Evolutionary conservation across 1,140 invertebrate species (phyloP).

Genomic region (Drosophila ercepeae): DNA sequence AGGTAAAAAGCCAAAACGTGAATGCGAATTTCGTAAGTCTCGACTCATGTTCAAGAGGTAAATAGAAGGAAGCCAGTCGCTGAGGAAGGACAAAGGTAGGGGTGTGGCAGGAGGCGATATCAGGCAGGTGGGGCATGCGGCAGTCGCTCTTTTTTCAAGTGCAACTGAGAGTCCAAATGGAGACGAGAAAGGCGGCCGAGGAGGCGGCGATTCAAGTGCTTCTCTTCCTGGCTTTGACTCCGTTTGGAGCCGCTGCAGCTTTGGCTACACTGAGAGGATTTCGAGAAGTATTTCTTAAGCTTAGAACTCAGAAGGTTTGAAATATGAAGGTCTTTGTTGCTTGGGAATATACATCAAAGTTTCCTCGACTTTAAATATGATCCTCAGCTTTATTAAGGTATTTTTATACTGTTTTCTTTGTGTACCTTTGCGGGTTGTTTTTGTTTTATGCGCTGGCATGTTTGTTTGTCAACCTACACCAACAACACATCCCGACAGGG

Average conservation of each 20-base stretch:
- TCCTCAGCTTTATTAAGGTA: not conserved
- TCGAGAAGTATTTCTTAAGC: too few relatives aligned
- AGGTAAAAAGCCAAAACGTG: conserved; percentile 81
- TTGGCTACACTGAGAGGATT: conserved; percentile 3
- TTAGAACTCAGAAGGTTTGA: too few relatives aligned
- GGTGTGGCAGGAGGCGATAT: not conserved
- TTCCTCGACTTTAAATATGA: too few relatives aligned
- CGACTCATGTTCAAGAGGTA: conserved; percentile 48
- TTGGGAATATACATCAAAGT: too few relatives aligned
- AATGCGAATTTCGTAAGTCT: conserved; percentile 72
- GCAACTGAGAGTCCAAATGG: conserved; percentile 29
- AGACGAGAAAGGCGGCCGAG: conserved; percentile 49
- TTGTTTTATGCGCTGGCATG: conserved; percentile 79
- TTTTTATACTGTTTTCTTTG: conserved; percentile 1
- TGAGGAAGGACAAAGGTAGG: not conserved
- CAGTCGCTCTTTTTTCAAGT: conserved; percentile 46
- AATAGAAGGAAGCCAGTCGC: conserved; percentile 36
- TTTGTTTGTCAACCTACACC: conserved; percentile 80
- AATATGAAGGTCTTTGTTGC: too few relatives aligned
- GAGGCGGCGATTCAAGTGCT: conserved; percentile 46
- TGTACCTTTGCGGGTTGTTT: conserved; percentile 37
- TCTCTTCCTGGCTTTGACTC: conserved; percentile 42
- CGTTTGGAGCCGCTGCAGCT: conserved; percentile 15
- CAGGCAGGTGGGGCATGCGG: conserved; percentile 23
- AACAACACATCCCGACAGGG: conserved; percentile 40